phyloP scores from a whole-genome alignment of 2,888 invertebrate genomes.

The Eupelmus urozonus region DNA sequence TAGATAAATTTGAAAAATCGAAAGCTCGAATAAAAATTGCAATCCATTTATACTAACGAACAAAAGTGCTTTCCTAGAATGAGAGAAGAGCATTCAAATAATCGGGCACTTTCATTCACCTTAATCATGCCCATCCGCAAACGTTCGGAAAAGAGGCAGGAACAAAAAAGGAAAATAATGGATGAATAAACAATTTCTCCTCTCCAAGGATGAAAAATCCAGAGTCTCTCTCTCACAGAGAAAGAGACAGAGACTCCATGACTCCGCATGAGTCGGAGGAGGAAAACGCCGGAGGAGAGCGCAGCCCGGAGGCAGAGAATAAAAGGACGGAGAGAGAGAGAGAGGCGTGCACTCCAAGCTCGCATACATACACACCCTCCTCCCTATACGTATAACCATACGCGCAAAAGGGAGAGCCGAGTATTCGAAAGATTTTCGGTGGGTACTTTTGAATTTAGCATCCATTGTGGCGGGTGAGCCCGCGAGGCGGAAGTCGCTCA shows the following conservation, averaged over 20 bases:
- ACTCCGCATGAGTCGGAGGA: neutral
- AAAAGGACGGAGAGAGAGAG: conserved; percentile 29
- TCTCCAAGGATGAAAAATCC: neutral
- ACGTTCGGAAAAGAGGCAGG: neutral
- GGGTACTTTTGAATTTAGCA: conserved; percentile 70
- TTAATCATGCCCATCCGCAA: neutral
- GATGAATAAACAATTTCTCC: conserved; percentile 41
- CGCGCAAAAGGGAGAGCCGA: conserved; percentile 11
- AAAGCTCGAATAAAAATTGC: no score
- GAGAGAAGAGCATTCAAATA: neutral
- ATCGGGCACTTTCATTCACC: neutral
- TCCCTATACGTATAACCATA: neutral
- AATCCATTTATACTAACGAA: no score
- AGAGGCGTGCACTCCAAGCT: neutral
- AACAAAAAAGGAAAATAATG: conserved; percentile 6
- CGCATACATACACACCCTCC: neutral
- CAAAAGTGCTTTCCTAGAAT: neutral
- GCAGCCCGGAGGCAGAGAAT: conserved; percentile 34
- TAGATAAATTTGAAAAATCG: no score
- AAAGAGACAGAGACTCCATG: neutral
- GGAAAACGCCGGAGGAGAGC: conserved; percentile 55
- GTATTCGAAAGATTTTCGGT: conserved; percentile 54
- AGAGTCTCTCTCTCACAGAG: neutral
- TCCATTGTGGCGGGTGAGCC: conserved; percentile 70
- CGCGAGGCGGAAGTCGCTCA: conserved; percentile 73